Evolutionary conservation across 2,113 vertebrate species (phyloP).

Genomic region (Uria aalge): DNA sequence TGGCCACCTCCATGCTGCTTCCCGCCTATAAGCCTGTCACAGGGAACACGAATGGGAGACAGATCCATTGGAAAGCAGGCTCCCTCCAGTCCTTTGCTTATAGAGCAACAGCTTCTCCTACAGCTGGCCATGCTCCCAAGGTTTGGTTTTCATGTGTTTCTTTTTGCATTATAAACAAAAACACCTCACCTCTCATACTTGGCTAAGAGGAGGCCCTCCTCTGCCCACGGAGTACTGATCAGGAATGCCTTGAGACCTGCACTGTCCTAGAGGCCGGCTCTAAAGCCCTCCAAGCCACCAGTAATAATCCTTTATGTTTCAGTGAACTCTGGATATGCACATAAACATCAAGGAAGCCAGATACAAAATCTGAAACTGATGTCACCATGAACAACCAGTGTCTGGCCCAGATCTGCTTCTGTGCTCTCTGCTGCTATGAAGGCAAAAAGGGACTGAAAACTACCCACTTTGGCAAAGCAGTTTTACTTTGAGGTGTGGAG

Average conservation of each 20-base stretch:
- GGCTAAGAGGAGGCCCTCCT: background rate
- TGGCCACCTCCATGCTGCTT: background rate
- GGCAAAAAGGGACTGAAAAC: background rate
- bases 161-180: background rate
- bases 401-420: accelerated
- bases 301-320: background rate
- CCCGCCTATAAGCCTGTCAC: background rate
- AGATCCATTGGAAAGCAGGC: background rate
- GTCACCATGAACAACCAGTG: background rate
- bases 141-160: background rate
- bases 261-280: background rate
- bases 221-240: background rate
- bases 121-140: background rate
- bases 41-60: background rate
- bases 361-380: background rate
- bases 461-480: background rate
- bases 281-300: background rate
- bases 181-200: background rate
- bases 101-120: background rate
- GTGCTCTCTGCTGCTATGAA: background rate
- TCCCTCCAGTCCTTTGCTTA: background rate
- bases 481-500: background rate
- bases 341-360: background rate
- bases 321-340: background rate
- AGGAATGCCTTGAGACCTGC: background rate